Conservation (phyloP, 1,140 invertebrate species). For the Heliconius hewitsoni region DNA sequence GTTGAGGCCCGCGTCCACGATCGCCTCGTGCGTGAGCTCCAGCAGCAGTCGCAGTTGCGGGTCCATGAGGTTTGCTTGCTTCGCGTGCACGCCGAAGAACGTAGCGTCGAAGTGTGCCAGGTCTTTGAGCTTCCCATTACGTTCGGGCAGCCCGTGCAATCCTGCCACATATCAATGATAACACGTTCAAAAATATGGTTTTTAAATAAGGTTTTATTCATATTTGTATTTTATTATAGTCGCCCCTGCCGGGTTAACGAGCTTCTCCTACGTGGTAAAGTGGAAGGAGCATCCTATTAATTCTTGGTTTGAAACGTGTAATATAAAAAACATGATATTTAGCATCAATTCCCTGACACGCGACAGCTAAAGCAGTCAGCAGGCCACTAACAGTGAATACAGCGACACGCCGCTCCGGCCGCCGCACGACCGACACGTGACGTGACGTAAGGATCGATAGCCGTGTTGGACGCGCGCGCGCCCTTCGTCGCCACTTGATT, state of each 20-base stretch:
- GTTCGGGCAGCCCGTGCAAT: conserved; percentile 90
- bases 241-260: background rate
- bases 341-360: background rate
- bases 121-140: conserved; percentile 95
- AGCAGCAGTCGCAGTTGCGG: conserved; percentile 95
- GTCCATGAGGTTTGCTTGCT: conserved; percentile 97
- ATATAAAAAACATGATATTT: too few species aligned
- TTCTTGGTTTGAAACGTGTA: too few species aligned
- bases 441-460: background rate
- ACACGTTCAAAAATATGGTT: background rate
- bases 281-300: too few species aligned
- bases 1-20: conserved; percentile 94
- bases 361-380: too few species aligned
- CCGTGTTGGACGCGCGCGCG: background rate
- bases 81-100: conserved; percentile 96
- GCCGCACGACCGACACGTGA: background rate
- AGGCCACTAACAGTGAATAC: too few species aligned
- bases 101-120: conserved; percentile 93
- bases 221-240: background rate
- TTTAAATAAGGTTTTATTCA: background rate
- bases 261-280: background rate
- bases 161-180: conserved; percentile 53
- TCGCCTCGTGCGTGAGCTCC: conserved; percentile 96
- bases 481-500: background rate
- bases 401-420: background rate